Evolutionary conservation across 2,113 vertebrate species (phyloP).

Genomic region (Emydocephalus ijimae): DNA sequence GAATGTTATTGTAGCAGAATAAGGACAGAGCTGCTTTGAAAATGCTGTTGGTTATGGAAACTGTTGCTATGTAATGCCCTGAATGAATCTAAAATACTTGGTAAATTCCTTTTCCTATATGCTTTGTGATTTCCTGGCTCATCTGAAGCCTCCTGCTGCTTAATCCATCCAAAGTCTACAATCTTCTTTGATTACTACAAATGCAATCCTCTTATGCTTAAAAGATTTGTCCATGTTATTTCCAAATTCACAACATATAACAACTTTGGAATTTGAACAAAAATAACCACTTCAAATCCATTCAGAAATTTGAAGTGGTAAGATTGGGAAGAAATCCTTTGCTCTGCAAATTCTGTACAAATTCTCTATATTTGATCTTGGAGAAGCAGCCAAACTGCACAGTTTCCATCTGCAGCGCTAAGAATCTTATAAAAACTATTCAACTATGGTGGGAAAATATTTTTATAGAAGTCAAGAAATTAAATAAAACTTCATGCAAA

Average conservation of each 20-base stretch:
- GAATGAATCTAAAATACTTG: constrained; percentile 53
- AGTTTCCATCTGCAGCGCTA: not conserved
- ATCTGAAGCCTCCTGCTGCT: constrained; percentile 50
- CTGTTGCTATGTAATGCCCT: constrained; percentile 44
- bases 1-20: constrained; percentile 36
- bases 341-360: constrained; percentile 3
- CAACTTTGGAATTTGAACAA: constrained; percentile 38
- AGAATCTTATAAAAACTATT: not conserved
- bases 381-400: constrained; percentile 12
- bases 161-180: constrained; percentile 41
- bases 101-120: constrained; percentile 47
- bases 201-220: constrained; percentile 38
- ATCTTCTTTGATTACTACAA: constrained; percentile 54
- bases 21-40: constrained; percentile 33
- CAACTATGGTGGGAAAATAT: not conserved
- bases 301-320: not conserved
- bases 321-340: constrained; percentile 4
- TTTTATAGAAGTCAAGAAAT: not conserved
- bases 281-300: constrained; percentile 31
- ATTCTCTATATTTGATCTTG: constrained; percentile 28
- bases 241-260: constrained; percentile 33
- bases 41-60: constrained; percentile 45
- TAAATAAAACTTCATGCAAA: not conserved
- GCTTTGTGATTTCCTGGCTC: constrained; percentile 46
- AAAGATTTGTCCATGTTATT: constrained; percentile 36